These are phyloP conservation scores for Cacajao melanocephalus DNA, from an alignment of 2,797 vertebrate species.

Conservation along the genomic window DNA sequence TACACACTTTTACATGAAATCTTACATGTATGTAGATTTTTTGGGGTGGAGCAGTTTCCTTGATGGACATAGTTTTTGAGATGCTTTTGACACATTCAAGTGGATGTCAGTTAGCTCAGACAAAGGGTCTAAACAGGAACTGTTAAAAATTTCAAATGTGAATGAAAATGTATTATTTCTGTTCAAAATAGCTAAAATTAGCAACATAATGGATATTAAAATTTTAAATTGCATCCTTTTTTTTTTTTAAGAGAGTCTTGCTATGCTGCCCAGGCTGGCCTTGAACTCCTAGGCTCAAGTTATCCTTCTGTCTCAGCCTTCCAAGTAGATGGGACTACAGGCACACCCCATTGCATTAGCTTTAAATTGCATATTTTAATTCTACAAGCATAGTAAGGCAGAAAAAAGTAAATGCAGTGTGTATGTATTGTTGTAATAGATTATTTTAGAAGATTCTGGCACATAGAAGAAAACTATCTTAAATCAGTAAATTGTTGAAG, in stretches of 20 bases:
- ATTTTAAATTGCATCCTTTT: slow-evolving; percentile 16
- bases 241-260: background rate
- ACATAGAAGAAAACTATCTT: slow-evolving; percentile 67
- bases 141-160: background rate
- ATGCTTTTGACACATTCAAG: slow-evolving; percentile 11
- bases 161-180: slow-evolving; percentile 27
- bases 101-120: background rate
- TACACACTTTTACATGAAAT: background rate
- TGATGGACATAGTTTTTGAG: slow-evolving; percentile 19
- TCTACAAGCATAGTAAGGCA: slow-evolving; percentile 47
- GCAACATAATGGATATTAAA: background rate
- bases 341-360: background rate
- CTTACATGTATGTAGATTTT: background rate
- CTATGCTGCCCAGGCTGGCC: background rate
- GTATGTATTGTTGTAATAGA: background rate
- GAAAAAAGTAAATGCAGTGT: slow-evolving; percentile 18
- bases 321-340: background rate
- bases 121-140: background rate
- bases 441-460: slow-evolving; percentile 65
- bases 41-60: background rate
- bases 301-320: background rate
- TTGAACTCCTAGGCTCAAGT: background rate
- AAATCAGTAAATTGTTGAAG: slow-evolving; percentile 78
- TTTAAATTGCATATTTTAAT: slow-evolving; percentile 37
- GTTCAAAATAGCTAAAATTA: slow-evolving; percentile 49